phyloP scores from a whole-genome alignment of 1,140 invertebrate species.

The Theocolax elegans region DNA sequence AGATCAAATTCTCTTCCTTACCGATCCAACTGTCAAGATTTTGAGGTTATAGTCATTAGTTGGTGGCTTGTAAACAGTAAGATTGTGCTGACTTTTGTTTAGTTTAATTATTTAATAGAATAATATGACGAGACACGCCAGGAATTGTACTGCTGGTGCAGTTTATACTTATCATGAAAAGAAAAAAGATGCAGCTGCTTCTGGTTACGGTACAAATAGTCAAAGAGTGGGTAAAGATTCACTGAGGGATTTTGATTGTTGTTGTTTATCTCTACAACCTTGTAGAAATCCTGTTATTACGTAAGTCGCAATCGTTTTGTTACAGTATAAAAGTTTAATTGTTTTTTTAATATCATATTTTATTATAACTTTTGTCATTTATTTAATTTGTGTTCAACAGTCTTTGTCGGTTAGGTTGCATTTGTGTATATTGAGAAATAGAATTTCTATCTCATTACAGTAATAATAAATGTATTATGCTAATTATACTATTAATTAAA shows the following conservation, averaged over 20 bases:
- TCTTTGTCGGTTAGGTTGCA: too few species aligned
- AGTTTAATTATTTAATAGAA: too few species aligned
- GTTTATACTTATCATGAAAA: conserved; percentile 99
- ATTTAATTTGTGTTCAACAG: too few species aligned
- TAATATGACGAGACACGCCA: conserved; percentile 92
- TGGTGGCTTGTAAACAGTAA: too few species aligned
- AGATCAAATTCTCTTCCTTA: background rate
- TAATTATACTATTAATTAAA: background rate
- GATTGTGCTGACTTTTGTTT: too few species aligned
- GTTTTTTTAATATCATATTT: background rate
- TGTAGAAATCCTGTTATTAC: conserved; percentile 90
- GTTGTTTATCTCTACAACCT: conserved; percentile 95
- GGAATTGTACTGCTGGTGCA: conserved; percentile 97
- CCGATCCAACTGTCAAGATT: background rate
- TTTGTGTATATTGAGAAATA: too few species aligned
- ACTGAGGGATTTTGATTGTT: conserved; percentile 98
- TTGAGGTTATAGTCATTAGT: too few species aligned
- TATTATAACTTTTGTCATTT: too few species aligned
- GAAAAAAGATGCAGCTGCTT: conserved; percentile 92
- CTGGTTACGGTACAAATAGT: conserved; percentile 89
- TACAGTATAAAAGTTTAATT: background rate
- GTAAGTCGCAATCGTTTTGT: conserved; percentile 63
- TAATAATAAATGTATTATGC: background rate
- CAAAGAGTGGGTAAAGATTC: conserved; percentile 95
- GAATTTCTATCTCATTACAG: too few species aligned